phyloP scores from a whole-genome alignment of 2,888 invertebrate genomes.

The Nymphalis urticae region DNA sequence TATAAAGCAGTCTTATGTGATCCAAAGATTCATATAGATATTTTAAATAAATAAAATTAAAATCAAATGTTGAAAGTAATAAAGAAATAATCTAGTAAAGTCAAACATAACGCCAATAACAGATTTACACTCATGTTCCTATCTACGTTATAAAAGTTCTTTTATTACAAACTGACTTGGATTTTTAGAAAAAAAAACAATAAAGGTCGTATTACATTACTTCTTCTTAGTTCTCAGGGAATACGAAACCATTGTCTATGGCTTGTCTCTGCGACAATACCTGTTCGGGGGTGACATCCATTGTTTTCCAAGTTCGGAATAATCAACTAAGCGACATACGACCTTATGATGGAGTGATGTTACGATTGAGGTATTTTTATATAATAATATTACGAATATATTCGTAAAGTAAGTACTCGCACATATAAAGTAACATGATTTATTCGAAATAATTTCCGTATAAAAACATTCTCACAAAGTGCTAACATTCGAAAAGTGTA shows the following conservation, averaged over 20 bases:
- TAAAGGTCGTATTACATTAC: slow-evolving; percentile 35
- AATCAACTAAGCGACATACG: slow-evolving; percentile 28
- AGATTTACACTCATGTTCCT: not conserved
- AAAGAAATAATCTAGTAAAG: too few relatives aligned
- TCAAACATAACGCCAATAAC: too few relatives aligned
- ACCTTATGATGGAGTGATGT: slow-evolving; percentile 19
- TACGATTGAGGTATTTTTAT: slow-evolving; percentile 17
- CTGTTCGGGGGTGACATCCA: slow-evolving; percentile 34
- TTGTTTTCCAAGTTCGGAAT: slow-evolving; percentile 34
- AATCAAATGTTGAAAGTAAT: too few relatives aligned
- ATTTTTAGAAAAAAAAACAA: slow-evolving; percentile 20
- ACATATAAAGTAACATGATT: not conserved
- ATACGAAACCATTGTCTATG: slow-evolving; percentile 36
- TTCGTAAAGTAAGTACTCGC: not conserved
- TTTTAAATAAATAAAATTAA: too few relatives aligned
- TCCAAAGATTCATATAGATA: too few relatives aligned
- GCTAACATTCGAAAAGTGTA: too few relatives aligned
- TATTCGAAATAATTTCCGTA: too few relatives aligned
- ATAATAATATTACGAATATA: not conserved
- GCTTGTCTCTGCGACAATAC: slow-evolving; percentile 31
- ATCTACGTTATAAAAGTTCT: not conserved
- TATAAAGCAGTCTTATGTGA: too few relatives aligned
- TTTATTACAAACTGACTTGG: slow-evolving; percentile 11
- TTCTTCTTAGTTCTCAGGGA: slow-evolving; percentile 22
- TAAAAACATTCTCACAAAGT: too few relatives aligned